Conservation (phyloP, 2,888 invertebrate genomes). For the Eudasyphora cyanicolor region DNA sequence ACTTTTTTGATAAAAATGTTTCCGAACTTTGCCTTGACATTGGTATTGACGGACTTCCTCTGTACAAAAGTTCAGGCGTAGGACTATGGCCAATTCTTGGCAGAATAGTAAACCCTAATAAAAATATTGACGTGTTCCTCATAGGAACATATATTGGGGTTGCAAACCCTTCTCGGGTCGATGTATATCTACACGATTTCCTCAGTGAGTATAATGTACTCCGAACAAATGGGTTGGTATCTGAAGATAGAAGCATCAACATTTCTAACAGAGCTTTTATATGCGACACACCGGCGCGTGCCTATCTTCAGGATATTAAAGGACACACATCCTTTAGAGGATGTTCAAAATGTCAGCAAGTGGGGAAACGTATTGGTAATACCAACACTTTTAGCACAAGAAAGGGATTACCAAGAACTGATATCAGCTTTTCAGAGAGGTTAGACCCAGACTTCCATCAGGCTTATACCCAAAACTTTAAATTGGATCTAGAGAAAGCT, state of each 20-base stretch:
- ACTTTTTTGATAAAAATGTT: neutral
- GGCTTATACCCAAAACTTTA: neutral
- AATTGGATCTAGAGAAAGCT: neutral
- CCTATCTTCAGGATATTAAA: too few relatives aligned
- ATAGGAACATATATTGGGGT: conserved; percentile 1
- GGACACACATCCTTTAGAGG: neutral
- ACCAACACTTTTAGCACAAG: too few relatives aligned
- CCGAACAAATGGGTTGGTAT: neutral
- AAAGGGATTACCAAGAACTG: neutral
- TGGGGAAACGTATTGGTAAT: too few relatives aligned
- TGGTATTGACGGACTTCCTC: conserved; percentile 1
- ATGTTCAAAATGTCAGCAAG: neutral
- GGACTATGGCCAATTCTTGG: conserved; percentile 1
- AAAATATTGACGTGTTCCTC: neutral
- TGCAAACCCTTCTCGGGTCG: neutral
- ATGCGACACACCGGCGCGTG: neutral
- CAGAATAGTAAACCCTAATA: neutral
- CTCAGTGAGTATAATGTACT: neutral
- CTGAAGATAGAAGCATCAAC: neutral
- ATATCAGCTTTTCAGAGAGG: neutral
- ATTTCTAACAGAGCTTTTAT: neutral
- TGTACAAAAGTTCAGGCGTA: neutral
- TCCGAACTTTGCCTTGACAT: neutral
- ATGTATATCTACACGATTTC: neutral
- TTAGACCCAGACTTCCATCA: neutral